Conservation (phyloP, 2,888 invertebrate species). For the Neria commutata region DNA sequence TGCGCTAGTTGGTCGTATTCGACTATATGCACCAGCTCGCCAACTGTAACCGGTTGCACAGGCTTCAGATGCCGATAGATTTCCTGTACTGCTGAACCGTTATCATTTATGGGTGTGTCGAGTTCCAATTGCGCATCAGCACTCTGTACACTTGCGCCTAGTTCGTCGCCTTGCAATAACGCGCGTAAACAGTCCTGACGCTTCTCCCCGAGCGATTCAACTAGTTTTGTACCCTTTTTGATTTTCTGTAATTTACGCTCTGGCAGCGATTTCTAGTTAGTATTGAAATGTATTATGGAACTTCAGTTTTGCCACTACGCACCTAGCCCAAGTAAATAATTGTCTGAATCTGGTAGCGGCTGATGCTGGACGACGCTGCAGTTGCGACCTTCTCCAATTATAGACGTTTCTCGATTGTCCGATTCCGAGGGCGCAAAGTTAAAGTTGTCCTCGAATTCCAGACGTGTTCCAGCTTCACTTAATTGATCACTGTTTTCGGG, state of each 20-base stretch:
- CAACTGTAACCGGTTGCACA: constrained; percentile 64
- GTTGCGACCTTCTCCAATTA: constrained; percentile 18
- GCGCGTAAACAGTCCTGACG: constrained; percentile 64
- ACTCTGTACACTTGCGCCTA: constrained; percentile 9
- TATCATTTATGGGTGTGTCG: constrained; percentile 61
- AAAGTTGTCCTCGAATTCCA: constrained; percentile 68
- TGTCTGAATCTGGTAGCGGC: constrained; percentile 63
- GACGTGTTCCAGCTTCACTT: background rate
- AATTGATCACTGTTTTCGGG: constrained; percentile 14
- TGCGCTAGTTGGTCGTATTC: constrained; percentile 64
- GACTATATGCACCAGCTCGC: constrained; percentile 64
- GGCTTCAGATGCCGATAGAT: constrained; percentile 64
- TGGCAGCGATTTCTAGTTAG: constrained; percentile 27
- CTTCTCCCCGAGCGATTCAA: constrained; percentile 64
- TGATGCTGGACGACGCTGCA: constrained; percentile 41
- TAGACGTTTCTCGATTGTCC: constrained; percentile 12
- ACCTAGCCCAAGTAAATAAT: constrained; percentile 71
- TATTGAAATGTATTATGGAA: background rate
- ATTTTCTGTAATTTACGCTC: constrained; percentile 63
- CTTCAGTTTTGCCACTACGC: constrained; percentile 37
- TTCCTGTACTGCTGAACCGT: constrained; percentile 47
- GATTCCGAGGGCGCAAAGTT: constrained; percentile 63
- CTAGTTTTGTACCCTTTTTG: constrained; percentile 62
- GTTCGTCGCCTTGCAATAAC: constrained; percentile 56
- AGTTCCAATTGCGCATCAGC: constrained; percentile 44